Base-by-base conservation (phyloP, 2,113 vertebrate species). In the Hydropotes inermis region DNA sequence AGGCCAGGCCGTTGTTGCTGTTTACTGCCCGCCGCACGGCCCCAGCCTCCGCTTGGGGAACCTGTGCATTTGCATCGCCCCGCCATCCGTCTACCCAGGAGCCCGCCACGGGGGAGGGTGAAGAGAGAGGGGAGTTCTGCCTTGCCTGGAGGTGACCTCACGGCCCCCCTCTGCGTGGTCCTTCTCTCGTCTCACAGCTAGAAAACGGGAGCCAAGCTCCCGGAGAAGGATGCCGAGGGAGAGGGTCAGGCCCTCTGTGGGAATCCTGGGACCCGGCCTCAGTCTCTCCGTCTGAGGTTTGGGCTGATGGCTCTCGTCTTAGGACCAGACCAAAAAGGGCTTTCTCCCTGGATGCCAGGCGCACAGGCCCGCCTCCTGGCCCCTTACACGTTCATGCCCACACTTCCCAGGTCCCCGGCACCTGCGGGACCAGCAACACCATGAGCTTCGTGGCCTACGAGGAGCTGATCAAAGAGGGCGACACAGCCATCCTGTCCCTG, bases 361-460 rank as follows among this genome's bases (percentile, higher is more conserved):
- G 13, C 79, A 30, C 67, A 74, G 6, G 23, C 30, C 58, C 28
- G 39, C 55, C 33, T 30, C 47, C 28, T 4, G 45, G 43, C 30
- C 14, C 81, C 27, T 43, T 16, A 19, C 85, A 6, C 7, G 7
- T 82, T 95, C 33, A 25, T 36, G n/a, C 39, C 6, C 33, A 3
- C 67, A 3, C 82, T 54, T 30, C 30, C 58, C 94, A 97, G 96
- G 95, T 94, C 60, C 79, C 81, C 39, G 55, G 83, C 60, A 2
- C 57, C 39, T 57, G 21, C 86, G 14, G 8, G 47, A 43, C 16
- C 11, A 8, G 36, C 60, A 55, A 7, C 91, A 95, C 76, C 86
- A 99, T 99, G 99, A 99, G 99, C 98, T 99, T 99, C 97, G 99
- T 99, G 96, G 99, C 99, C 55, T 99, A 99, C 67, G 99, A 99